Conservation (phyloP, 2,888 invertebrate genomes). For the Cheilosia soror region DNA sequence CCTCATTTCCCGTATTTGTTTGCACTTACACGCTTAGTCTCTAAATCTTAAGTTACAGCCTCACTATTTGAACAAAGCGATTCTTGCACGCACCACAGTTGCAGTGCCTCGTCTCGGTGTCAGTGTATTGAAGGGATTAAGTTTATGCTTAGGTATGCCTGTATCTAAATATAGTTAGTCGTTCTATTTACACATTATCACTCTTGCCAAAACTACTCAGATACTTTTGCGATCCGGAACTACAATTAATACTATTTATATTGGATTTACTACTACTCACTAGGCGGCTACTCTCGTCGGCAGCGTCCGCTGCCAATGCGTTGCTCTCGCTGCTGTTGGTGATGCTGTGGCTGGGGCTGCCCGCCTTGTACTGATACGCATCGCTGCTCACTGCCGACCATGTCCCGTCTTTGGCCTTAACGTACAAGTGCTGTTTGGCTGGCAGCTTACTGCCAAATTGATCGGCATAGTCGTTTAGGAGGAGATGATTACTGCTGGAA, state of each 20-base stretch:
- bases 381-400: slow-evolving; percentile 83
- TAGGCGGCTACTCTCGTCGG: slow-evolving; percentile 74
- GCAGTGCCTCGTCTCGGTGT: neutral
- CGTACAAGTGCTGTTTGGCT: slow-evolving; percentile 82
- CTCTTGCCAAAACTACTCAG: slow-evolving; percentile 83
- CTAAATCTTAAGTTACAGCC: slow-evolving; percentile 68
- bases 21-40: slow-evolving; percentile 15
- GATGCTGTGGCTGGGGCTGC: slow-evolving; percentile 74
- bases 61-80: slow-evolving; percentile 71
- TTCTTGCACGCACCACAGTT: slow-evolving; percentile 25
- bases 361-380: slow-evolving; percentile 82
- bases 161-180: slow-evolving; percentile 70
- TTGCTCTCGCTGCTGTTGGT: slow-evolving; percentile 77
- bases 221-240: slow-evolving; percentile 81
- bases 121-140: slow-evolving; percentile 73
- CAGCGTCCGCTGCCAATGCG: slow-evolving; percentile 64
- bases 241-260: slow-evolving; percentile 77
- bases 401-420: slow-evolving; percentile 83
- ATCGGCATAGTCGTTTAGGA: slow-evolving; percentile 67
- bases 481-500: slow-evolving; percentile 73
- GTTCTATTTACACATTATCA: slow-evolving; percentile 82
- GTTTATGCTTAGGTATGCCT: slow-evolving; percentile 77
- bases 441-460: slow-evolving; percentile 82
- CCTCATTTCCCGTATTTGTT: neutral
- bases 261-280: slow-evolving; percentile 76